phyloP scores from a whole-genome alignment of 2,113 vertebrate species.

The Trogon surrucura region DNA sequence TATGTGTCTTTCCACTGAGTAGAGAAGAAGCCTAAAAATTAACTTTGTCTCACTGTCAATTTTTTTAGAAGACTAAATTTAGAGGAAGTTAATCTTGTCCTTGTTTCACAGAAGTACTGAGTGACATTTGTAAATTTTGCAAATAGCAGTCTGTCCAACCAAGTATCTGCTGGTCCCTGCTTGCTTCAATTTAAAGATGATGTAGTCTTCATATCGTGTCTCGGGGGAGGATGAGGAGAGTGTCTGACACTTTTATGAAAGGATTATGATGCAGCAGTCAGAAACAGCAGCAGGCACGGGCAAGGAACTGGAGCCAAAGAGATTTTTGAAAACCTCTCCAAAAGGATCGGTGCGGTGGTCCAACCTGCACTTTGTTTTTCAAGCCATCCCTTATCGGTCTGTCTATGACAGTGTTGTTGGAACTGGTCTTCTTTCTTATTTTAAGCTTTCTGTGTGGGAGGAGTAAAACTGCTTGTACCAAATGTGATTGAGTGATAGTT shows the following conservation, averaged over 20 bases:
- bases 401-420: neutral
- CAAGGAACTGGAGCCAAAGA: neutral
- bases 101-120: neutral
- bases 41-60: neutral
- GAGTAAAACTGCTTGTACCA: neutral
- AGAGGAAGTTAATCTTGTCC: neutral
- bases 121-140: neutral
- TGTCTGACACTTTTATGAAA: neutral
- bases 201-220: neutral
- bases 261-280: neutral
- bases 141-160: neutral
- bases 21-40: neutral
- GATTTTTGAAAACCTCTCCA: neutral
- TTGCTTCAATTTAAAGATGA: neutral
- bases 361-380: neutral
- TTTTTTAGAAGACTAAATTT: neutral
- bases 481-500: neutral
- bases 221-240: neutral
- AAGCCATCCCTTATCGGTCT: neutral
- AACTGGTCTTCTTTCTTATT: neutral
- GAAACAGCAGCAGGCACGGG: neutral
- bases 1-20: neutral
- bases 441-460: neutral
- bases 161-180: neutral
- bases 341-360: neutral